phyloP scores from a whole-genome alignment of 2,888 invertebrate species.

The Hydrotaea cyrtoneurina region DNA sequence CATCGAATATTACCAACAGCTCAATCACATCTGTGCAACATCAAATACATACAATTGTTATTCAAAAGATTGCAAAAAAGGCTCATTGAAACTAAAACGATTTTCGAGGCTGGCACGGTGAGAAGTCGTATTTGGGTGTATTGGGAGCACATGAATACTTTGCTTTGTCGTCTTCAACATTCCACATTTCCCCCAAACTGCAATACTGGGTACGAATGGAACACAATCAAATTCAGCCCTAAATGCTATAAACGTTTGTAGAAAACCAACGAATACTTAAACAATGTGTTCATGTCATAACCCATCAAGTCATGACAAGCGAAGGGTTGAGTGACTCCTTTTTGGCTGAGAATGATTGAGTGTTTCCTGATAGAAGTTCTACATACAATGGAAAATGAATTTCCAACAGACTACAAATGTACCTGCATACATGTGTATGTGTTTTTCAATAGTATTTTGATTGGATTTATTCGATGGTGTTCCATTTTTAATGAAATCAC shows the following conservation, averaged over 20 bases:
- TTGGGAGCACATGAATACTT: neutral
- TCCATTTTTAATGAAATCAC: neutral
- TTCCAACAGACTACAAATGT: too few relatives aligned
- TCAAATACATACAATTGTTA: slow-evolving; percentile 9
- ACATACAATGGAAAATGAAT: too few relatives aligned
- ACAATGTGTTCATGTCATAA: slow-evolving; percentile 40
- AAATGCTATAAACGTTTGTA: slow-evolving; percentile 1
- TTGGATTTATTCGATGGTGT: neutral
- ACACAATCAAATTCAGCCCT: neutral
- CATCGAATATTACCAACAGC: slow-evolving; percentile 84
- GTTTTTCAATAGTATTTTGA: neutral
- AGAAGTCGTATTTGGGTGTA: slow-evolving; percentile 5
- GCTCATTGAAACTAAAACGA: slow-evolving; percentile 15
- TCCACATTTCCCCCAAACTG: too few relatives aligned
- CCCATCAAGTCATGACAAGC: slow-evolving; percentile 38
- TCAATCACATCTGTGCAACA: slow-evolving; percentile 82
- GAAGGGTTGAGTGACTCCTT: neutral
- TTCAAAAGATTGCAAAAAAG: slow-evolving; percentile 37
- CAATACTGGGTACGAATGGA: neutral
- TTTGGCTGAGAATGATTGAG: neutral
- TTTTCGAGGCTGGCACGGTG: slow-evolving; percentile 43
- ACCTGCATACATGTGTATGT: neutral
- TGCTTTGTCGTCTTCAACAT: neutral
- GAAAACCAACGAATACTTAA: neutral
- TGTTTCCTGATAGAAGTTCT: neutral